Evolutionary conservation across 2,888 invertebrate genomes (phyloP).

Genomic region (Apoda limacodes): DNA sequence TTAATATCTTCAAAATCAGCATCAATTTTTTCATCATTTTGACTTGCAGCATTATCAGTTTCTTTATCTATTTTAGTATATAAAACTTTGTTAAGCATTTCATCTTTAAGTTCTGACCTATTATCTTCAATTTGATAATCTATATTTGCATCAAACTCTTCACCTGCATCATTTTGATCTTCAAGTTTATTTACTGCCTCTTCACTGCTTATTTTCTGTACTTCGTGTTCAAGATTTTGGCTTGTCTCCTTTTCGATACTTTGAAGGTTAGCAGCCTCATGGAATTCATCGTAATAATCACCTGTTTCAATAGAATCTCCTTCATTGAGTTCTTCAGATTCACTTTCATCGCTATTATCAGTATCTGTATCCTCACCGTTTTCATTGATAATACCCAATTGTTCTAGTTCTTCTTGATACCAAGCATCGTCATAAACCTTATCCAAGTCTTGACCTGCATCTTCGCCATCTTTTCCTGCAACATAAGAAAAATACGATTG

Average conservation of each 20-base stretch:
- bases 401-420: constrained; percentile 17
- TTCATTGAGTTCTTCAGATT: constrained; percentile 10
- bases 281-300: constrained; percentile 1
- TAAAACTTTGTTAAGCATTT: too few relatives aligned
- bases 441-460: too few relatives aligned
- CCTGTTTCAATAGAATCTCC: neutral
- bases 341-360: constrained; percentile 12
- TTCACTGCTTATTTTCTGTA: too few relatives aligned
- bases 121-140: constrained; percentile 50
- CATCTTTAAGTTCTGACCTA: constrained; percentile 25
- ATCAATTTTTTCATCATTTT: constrained; percentile 8
- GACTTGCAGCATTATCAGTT: constrained; percentile 12
- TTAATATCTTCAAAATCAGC: constrained; percentile 2
- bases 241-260: constrained; percentile 13
- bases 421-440: constrained; percentile 21
- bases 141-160: constrained; percentile 15
- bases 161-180: constrained; percentile 9
- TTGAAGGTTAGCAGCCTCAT: constrained; percentile 14
- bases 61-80: too few relatives aligned
- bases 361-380: constrained; percentile 3
- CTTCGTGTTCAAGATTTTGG: constrained; percentile 10
- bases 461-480: constrained; percentile 11
- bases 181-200: too few relatives aligned
- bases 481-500: constrained; percentile 1
- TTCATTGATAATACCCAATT: constrained; percentile 9